phyloP scores from a whole-genome alignment of 2,113 vertebrate species.

The Forbesichthys agassizii region DNA sequence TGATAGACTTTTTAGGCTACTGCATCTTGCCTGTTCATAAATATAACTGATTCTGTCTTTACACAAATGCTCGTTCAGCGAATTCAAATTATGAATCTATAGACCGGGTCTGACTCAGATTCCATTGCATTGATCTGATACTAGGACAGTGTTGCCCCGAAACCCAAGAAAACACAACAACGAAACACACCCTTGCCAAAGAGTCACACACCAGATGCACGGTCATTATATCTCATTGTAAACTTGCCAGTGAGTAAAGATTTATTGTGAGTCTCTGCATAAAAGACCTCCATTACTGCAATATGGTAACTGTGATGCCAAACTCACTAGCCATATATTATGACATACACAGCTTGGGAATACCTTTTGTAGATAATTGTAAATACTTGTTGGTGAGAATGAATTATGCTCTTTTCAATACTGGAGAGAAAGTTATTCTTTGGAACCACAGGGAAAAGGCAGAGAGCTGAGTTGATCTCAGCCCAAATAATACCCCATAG shows the following conservation, averaged over 20 bases:
- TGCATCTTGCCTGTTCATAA: background rate
- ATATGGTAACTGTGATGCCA: constrained; percentile 28
- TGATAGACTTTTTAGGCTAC: constrained; percentile 1
- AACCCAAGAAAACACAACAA: constrained; percentile 16
- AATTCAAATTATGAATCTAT: constrained; percentile 7
- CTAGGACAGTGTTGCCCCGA: constrained; percentile 29
- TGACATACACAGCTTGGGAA: background rate
- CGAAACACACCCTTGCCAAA: constrained; percentile 26
- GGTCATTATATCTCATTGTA: constrained; percentile 23
- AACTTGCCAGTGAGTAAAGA: constrained; percentile 35
- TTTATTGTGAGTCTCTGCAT: constrained; percentile 37
- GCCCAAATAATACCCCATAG: too few species aligned
- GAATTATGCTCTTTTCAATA: background rate
- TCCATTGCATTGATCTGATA: constrained; percentile 25
- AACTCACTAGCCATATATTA: background rate
- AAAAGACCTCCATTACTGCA: too few species aligned
- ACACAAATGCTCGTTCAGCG: constrained; percentile 10
- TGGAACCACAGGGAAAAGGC: background rate
- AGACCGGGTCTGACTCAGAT: constrained; percentile 5
- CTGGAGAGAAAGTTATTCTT: background rate
- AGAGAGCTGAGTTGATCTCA: background rate
- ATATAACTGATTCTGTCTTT: constrained; percentile 8
- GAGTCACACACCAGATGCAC: constrained; percentile 44
- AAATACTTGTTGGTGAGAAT: background rate
- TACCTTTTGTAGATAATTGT: too few species aligned